Base-by-base conservation (phyloP, 64 coral and sea anemone species). In the Platygyra sinensis region DNA sequence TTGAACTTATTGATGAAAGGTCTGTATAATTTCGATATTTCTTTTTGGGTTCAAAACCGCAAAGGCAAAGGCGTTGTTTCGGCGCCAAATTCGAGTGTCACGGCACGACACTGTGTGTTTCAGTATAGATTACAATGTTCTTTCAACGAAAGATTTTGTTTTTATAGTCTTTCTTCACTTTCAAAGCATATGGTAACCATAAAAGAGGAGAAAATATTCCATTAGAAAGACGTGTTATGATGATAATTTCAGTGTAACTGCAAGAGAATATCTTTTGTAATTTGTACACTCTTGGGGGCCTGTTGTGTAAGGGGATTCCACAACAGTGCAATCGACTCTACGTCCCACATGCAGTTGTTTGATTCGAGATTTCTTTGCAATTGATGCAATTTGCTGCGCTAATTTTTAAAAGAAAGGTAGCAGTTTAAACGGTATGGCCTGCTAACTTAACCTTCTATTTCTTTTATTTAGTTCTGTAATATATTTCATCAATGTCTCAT, bases 1-100 rank as follows among this genome's bases (percentile, higher is more conserved):
- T 39, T 49, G 11, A 27, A 28, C 52, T 85, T 71, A 20, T 85
- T 42, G 30, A 69, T 62, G 2, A 71, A 71, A 85, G 81, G 81
- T 85, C 49, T 85, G 81, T 85, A 71, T 71, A 28, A 24, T 27
- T 85, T 83, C 24, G 49, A 28, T 71, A 28, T 3, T 28, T 10
- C 39, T 18, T 71, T 81, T 85, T 46, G 81, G 72, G 25, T 67
- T 64, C 22, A 22, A 46, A 69, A 25, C 24, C 63, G 20, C 36
- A 9, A 10, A 13, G 30, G 20, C 0, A 17, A 85, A 71, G 62
- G 69, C 5, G 11, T 50, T n/a, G 30, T 85, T 42, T 71, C 32
- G 81, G 81, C 81, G 81, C 62, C 81, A 85, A 85, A 85, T 85
- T 85, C 81, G 62, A 85, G 81, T 85, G 81, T 85, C 81, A 85